Base-by-base conservation (phyloP, 2,888 invertebrate species). In the Himalopsyche anomala region DNA sequence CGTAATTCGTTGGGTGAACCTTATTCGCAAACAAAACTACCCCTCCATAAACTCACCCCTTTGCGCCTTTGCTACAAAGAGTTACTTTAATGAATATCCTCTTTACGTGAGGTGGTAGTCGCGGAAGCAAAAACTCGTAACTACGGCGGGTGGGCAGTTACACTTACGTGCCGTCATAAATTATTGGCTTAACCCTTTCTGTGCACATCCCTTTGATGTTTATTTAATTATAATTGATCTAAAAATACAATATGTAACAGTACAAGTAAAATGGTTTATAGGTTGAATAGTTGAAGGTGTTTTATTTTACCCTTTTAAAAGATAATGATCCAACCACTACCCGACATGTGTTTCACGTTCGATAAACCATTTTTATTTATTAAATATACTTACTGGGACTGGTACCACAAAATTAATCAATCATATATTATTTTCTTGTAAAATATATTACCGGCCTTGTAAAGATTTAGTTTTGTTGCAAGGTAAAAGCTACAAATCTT, bases 21-120 rank as follows among this genome's bases (percentile, higher is more conserved):
- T n/a, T 19, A 62, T 62, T 62, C 19, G 28, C 62, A 62, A 62
- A 62, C 62, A 62, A 62, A 62, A 62, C 19, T 62, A 62, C 62
- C 62, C 62, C 62, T 62, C 62, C 4, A 62, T 17, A 42, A 80
- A 42, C 42, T 80, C 80, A 80, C 80, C 80, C 80, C 80, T 80
- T 42, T 80, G 62, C 62, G 62, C 28, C 28, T 62, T 62, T 62
- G 80, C 19, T 15, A 51, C 55, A 82, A 82, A 82, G 82, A 86
- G 86, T 86, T 84, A 86, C 83, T 86, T 86, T 86, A 86, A 86
- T 86, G 86, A 86, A 86, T 86, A 86, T 84, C 86, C 86, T 81
- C 81, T 83, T 79, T 82, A 56, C 40, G 82, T 40, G 45, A n/a
- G 82, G 28, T 51, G n/a, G n/a, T 3, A 62, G 28, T 62, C 19